Conservation (phyloP, 2,888 invertebrate genomes). For the Perdita meconis region DNA sequence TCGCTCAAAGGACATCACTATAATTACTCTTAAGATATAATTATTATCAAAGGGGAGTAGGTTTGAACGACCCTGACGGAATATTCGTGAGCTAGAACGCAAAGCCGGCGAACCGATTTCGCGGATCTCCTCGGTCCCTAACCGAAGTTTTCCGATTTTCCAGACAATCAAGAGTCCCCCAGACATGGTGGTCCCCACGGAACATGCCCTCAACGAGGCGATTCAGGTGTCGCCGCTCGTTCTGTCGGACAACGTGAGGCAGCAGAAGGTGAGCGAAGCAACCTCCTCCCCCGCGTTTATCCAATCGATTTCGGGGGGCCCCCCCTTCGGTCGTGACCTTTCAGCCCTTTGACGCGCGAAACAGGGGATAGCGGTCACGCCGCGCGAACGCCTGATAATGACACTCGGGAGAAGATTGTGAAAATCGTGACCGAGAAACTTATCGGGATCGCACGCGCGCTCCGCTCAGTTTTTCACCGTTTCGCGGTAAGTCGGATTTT, state of each 20-base stretch:
- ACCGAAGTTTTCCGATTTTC: constrained; percentile 29
- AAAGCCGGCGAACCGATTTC: too few relatives aligned
- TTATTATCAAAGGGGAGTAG: too few relatives aligned
- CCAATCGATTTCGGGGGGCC: neutral
- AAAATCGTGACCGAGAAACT: constrained; percentile 6
- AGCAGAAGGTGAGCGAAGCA: constrained; percentile 75
- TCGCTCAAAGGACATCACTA: too few relatives aligned
- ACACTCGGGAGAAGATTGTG: constrained; percentile 14
- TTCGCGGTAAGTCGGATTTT: neutral
- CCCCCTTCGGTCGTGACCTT: constrained; percentile 40
- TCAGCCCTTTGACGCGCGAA: constrained; percentile 12
- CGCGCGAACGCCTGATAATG: constrained; percentile 31
- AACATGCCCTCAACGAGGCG: constrained; percentile 78
- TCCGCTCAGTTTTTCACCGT: constrained; percentile 5
- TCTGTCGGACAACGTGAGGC: constrained; percentile 77
- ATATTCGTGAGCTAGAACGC: too few relatives aligned
- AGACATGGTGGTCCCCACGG: constrained; percentile 78
- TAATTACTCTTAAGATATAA: too few relatives aligned
- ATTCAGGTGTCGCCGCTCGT: constrained; percentile 79
- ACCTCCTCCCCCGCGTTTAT: neutral
- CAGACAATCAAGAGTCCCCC: constrained; percentile 54
- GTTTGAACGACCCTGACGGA: too few relatives aligned
- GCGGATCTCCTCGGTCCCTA: neutral
- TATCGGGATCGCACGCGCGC: neutral
- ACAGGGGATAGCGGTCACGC: constrained; percentile 8